Base-by-base conservation (phyloP, 2,113 vertebrate genomes). In the Pachyramphus minor region DNA sequence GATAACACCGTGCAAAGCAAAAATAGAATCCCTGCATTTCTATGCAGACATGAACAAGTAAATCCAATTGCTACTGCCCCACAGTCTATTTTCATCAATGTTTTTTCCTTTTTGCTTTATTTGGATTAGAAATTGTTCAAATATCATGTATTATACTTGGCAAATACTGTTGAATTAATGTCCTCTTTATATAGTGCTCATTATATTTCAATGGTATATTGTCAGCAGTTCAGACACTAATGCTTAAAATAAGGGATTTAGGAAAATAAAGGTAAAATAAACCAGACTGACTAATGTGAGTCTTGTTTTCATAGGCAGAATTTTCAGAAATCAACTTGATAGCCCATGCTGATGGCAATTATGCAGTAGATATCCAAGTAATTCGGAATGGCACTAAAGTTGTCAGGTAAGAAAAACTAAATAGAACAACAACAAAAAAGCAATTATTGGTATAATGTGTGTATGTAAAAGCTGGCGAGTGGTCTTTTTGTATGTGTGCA, bases 301-400 rank as follows among this genome's bases (percentile, higher is more conserved):
- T 86, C 23, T 85, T 96, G 89, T 89, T 85, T 95, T 95, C 92
- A 8, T 39, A 99, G 99, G 99, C 99, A 8, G 99, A 99, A 91
- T 99, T 99, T 98, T 99, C 99, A 44, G 99, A 99, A 96, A 97
- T 99, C 95, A 99, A 99, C 97, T 98, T 99, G 59, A 96, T 99
- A 94, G 98, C 99, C 67, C 98, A 99, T 28, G 99, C 99, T 44
- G 99, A 99, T 60, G 99, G 99, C 56, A 98, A 98, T 93, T 99
- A 99, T 11, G 99, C 98, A 4, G 98, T 99, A 83, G 99, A 99
- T 90, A 98, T 99, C 98, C 99, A 99, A 95, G 97, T 99, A 23
- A 97, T 99, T 75, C 98, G 99, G 82, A 98, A 99, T 55, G 98
- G 99, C 82, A 98, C 98, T 11, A 99, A 98, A 97, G 98, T 99